These are phyloP conservation scores for Oryzias dopingdopingensis DNA, from an alignment of 2,797 vertebrate genomes.

Conservation along the genomic window DNA sequence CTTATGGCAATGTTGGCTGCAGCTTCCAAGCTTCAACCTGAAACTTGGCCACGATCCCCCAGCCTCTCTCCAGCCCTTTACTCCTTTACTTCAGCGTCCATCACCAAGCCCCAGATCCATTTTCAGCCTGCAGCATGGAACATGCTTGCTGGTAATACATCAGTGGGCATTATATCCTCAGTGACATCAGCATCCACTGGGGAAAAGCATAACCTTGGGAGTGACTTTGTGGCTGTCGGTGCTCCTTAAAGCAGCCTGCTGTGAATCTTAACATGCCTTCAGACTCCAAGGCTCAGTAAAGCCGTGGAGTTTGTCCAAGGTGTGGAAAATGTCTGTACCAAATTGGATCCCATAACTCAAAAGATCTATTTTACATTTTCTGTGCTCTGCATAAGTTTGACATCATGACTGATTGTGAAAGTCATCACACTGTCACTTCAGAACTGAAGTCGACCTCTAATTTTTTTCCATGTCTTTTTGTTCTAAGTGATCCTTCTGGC, in stretches of 20 bases:
- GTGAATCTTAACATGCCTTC: slow-evolving; percentile 62
- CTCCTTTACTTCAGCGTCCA: slow-evolving; percentile 33
- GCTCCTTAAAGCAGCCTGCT: slow-evolving; percentile 45
- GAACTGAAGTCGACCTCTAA: slow-evolving; percentile 1
- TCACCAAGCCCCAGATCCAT: slow-evolving; percentile 44
- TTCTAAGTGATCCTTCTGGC: slow-evolving; percentile 1
- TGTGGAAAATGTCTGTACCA: slow-evolving; percentile 3
- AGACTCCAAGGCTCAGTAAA: slow-evolving; percentile 15
- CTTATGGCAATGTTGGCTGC: slow-evolving; percentile 60
- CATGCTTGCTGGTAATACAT: slow-evolving; percentile 71
- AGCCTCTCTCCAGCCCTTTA: slow-evolving; percentile 27
- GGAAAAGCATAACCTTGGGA: slow-evolving; percentile 70
- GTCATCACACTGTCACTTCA: slow-evolving; percentile 11
- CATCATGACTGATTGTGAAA: not conserved
- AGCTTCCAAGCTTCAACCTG: slow-evolving; percentile 33
- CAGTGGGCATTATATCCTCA: slow-evolving; percentile 66
- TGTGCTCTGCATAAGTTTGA: not conserved
- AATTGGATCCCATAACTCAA: slow-evolving; percentile 6
- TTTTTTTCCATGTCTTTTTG: slow-evolving; percentile 14
- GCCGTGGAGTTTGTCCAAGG: slow-evolving; percentile 18
- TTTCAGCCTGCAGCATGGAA: slow-evolving; percentile 69
- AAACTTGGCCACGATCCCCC: slow-evolving; percentile 29
- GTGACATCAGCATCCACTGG: slow-evolving; percentile 63
- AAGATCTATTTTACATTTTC: slow-evolving; percentile 1
- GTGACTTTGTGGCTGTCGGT: slow-evolving; percentile 70